These are phyloP conservation scores for Melanerpes aurifrons DNA, from an alignment of 2,113 vertebrate species.

Conservation along the genomic window DNA sequence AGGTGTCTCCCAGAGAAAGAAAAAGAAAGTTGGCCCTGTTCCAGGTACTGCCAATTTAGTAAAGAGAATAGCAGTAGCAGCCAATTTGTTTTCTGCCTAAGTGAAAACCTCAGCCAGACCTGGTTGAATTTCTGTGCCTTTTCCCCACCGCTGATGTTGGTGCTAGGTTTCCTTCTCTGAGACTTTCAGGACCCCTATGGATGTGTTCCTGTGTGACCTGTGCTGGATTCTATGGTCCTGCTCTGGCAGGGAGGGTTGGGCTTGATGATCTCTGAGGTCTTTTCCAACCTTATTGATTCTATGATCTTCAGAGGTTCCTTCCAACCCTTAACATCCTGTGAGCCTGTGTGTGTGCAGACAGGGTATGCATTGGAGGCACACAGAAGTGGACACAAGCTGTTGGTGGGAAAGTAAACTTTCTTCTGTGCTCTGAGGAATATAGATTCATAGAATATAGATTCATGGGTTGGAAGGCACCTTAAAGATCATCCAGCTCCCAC, in stretches of 20 bases:
- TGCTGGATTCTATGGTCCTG: too few species aligned
- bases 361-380: not conserved
- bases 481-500: too few species aligned
- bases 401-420: not conserved
- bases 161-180: not conserved
- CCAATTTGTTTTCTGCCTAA: constrained; percentile 25
- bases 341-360: not conserved
- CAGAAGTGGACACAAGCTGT: not conserved
- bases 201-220: too few species aligned
- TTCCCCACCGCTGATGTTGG: not conserved
- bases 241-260: too few species aligned
- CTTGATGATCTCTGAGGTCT: too few species aligned
- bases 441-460: not conserved
- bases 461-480: too few species aligned
- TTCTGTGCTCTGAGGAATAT: not conserved
- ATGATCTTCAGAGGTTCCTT: too few species aligned
- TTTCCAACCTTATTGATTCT: too few species aligned
- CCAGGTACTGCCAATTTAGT: constrained; percentile 20
- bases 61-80: not conserved
- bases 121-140: not conserved
- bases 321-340: too few species aligned
- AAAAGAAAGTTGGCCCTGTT: not conserved
- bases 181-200: too few species aligned
- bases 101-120: not conserved
- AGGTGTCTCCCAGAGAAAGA: constrained; percentile 16